phyloP scores from a whole-genome alignment of 2,797 vertebrate species.

The Vespertilio murinus region DNA sequence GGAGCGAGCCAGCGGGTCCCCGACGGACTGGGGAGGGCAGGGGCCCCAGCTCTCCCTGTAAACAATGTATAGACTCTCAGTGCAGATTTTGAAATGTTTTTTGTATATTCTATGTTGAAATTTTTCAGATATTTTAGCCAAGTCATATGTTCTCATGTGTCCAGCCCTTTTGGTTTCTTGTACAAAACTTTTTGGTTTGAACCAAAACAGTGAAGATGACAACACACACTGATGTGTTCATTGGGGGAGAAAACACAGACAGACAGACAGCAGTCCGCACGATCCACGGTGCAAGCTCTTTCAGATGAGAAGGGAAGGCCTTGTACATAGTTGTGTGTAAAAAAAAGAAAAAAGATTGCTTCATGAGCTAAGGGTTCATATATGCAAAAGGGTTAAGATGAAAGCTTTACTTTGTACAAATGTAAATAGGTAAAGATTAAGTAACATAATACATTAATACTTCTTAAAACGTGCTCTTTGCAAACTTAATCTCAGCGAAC shows the following conservation, averaged over 20 bases:
- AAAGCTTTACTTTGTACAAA: constrained; percentile 99
- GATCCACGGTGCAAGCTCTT: constrained; percentile 72
- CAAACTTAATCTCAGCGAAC: constrained; percentile 87
- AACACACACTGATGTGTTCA: constrained; percentile 62
- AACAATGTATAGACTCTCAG: constrained; percentile 85
- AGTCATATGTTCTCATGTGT: constrained; percentile 87
- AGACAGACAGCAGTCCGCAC: constrained; percentile 69
- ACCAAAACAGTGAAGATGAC: constrained; percentile 80
- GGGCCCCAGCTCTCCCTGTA: constrained; percentile 76
- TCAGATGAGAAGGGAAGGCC: constrained; percentile 82
- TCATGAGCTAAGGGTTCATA: constrained; percentile 95
- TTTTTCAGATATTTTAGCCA: constrained; percentile 90
- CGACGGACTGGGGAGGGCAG: constrained; percentile 72
- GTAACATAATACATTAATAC: constrained; percentile 90
- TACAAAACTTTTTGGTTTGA: constrained; percentile 86
- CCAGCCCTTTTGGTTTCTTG: constrained; percentile 82
- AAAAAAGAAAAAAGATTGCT: constrained; percentile 87
- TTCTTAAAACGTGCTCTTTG: constrained; percentile 92
- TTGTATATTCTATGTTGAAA: constrained; percentile 88
- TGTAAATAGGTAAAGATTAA: constrained; percentile 94
- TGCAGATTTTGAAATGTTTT: constrained; percentile 87
- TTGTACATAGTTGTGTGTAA: constrained; percentile 92
- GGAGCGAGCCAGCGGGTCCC: constrained; percentile 57
- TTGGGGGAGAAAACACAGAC: constrained; percentile 38
- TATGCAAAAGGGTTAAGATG: constrained; percentile 98